Base-by-base conservation (phyloP, 2,797 vertebrate genomes). In the Glossophaga mutica region DNA sequence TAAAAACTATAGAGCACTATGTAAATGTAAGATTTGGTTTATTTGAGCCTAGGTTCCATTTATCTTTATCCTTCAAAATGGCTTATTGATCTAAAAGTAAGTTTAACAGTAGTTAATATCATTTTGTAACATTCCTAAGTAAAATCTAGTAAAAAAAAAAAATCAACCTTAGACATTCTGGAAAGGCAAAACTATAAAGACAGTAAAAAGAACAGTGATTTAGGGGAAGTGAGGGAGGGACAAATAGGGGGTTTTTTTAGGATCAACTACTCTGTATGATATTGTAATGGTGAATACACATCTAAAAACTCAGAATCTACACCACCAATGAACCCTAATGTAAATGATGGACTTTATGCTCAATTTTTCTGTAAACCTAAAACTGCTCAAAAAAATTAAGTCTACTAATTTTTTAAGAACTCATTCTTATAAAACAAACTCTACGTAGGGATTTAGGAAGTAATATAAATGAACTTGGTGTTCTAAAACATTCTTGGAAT, bases 51-150 rank as follows among this genome's bases (percentile, higher is more conserved):
- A 46, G 26, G 21, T 86, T 82, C 65, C 39, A 74, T n/a, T 21
- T 46, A 95, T 24, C 79, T 91, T 91, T 86, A 90, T 48, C 12
- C 16, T 94, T 92, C 50, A 70, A 94, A 73, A 87, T 89, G 55
- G 42, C 74, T 94, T 94, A 65, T 15, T 46, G 50, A 86, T 9
- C 50, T 95, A 83, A 91, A 97, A 90, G 73, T 87, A 93, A 82
- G 52, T 95, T 95, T 90, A 79, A 42, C 6, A 70, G 55, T 52
- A 94, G 18, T 88, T 90, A 84, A 84, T n/a, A 90, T 74, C n/a
- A 83, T 59, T 81, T 93, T 91, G 55, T 96, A 96, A 93, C 39
- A 93, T 76, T 93, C 65, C 37, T 39, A 94, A 94, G 50, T 39
- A 94, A 93, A 93, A 44, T 52, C 55, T 76, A 90, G 12, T 76